Percentiles rank a stretch among this genome's conserved stretches.
Evolutionary conservation across 2,888 invertebrate genomes (phyloP).

Genomic region (Idaea biselata): DNA sequence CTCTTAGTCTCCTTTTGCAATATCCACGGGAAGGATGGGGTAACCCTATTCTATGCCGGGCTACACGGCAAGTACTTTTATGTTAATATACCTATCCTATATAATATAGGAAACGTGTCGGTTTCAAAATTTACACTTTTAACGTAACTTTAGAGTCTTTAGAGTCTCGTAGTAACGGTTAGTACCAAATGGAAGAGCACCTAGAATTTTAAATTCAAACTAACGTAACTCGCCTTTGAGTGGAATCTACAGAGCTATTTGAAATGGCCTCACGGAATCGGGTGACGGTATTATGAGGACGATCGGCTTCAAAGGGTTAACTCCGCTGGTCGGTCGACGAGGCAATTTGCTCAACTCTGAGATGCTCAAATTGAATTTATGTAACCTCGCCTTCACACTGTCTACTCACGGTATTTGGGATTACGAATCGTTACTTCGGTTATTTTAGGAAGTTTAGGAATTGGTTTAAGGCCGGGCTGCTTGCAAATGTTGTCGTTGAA

Average conservation of each 20-base stretch:
- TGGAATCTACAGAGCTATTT: constrained; percentile 38
- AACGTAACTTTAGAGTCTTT: constrained; percentile 35
- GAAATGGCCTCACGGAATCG: constrained; percentile 39
- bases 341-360: constrained; percentile 68
- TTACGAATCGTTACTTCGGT: constrained; percentile 1
- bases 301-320: constrained; percentile 63
- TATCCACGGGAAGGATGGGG: no score
- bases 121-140: constrained; percentile 34
- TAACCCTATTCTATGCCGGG: no score
- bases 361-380: constrained; percentile 72
- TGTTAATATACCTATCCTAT: constrained; percentile 25
- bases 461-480: no score
- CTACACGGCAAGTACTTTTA: constrained; percentile 31
- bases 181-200: constrained; percentile 29
- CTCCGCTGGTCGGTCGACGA: constrained; percentile 51
- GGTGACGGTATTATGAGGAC: constrained; percentile 51
- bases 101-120: constrained; percentile 6
- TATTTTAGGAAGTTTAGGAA: no score
- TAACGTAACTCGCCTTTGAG: constrained; percentile 32
- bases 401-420: constrained; percentile 29
- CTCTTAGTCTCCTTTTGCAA: no score
- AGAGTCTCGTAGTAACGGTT: constrained; percentile 29
- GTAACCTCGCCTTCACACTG: constrained; percentile 53
- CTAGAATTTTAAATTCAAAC: constrained; percentile 43
- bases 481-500: no score